Conservation (phyloP, 2,797 vertebrate genomes). For the Pipistrellus pipistrellus region DNA sequence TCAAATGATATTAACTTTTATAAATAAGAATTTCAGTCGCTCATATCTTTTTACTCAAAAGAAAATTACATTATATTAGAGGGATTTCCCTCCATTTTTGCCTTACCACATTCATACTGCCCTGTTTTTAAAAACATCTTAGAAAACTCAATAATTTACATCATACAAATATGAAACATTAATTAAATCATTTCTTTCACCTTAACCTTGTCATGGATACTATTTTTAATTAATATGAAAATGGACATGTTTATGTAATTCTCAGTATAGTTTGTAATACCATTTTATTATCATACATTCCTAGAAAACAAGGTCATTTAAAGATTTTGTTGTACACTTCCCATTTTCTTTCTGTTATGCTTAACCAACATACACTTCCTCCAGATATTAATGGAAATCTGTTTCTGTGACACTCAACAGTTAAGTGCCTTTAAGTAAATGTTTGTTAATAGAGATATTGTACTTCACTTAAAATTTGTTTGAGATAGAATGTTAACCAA, state of each 20-base stretch:
- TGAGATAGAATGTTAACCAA: neutral
- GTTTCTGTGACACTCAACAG: neutral
- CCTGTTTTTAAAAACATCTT: neutral
- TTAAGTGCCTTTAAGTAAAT: neutral
- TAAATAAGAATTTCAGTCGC: neutral
- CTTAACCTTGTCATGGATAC: neutral
- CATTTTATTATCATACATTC: neutral
- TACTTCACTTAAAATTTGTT: neutral
- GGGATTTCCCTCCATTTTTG: neutral
- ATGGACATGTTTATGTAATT: neutral
- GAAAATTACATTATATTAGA: neutral
- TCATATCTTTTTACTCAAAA: neutral
- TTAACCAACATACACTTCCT: neutral
- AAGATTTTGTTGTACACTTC: neutral
- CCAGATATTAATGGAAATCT: neutral
- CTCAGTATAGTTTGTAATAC: neutral
- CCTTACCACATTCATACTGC: neutral
- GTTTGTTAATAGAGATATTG: neutral
- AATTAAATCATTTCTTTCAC: neutral
- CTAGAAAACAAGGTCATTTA: neutral
- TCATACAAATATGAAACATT: neutral
- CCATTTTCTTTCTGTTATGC: neutral
- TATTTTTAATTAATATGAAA: neutral
- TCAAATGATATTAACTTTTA: neutral
- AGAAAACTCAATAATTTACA: neutral